Evolutionary conservation across 2,113 vertebrate species (phyloP).

Genomic region (Eleginops maclovinus): DNA sequence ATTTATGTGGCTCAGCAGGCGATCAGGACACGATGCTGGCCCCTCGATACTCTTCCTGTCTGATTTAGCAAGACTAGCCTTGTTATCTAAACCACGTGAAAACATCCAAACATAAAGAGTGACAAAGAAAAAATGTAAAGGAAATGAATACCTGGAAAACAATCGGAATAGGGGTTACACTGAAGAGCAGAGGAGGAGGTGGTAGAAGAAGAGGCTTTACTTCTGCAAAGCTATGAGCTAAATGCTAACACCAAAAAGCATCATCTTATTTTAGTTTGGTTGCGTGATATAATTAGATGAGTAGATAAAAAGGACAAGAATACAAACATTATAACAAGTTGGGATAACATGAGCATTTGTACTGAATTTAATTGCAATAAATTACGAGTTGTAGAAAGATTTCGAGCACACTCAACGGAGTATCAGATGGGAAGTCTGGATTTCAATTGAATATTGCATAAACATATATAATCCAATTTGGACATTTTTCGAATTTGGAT

Average conservation of each 20-base stretch:
- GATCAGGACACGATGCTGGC: conserved; percentile 54
- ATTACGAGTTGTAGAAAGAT: neutral
- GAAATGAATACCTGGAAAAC: conserved; percentile 63
- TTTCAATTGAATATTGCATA: neutral
- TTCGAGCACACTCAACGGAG: no score
- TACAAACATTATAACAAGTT: neutral
- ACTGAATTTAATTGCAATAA: neutral
- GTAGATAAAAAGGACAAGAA: neutral
- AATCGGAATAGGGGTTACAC: neutral
- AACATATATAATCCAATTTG: no score
- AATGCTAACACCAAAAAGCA: neutral
- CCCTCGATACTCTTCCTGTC: conserved; percentile 62
- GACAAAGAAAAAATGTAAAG: conserved; percentile 52
- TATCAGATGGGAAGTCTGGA: neutral
- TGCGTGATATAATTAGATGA: neutral
- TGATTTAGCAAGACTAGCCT: conserved; percentile 61
- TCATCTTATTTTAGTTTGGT: neutral
- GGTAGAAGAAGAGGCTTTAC: neutral
- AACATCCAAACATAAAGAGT: conserved; percentile 40
- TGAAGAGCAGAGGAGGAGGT: neutral
- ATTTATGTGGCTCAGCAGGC: conserved; percentile 75
- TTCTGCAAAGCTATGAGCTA: neutral
- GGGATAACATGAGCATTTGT: neutral
- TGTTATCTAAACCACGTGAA: conserved; percentile 67
- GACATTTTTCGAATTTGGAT: no score